These are phyloP conservation scores for Acronicta alni DNA, from an alignment of 2,888 invertebrate species.

Conservation along the genomic window DNA sequence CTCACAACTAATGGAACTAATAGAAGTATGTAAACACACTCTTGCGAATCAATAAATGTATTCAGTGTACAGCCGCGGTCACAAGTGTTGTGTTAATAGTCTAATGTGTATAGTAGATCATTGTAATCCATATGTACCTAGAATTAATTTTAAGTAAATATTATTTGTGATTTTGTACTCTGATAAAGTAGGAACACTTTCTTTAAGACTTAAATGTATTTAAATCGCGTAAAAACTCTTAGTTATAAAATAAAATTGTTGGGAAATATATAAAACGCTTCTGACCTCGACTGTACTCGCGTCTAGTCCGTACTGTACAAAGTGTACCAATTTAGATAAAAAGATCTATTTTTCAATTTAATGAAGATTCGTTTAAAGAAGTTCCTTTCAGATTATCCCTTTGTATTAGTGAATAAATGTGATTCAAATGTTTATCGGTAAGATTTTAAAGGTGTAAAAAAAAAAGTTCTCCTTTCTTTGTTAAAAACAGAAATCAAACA, in stretches of 20 bases:
- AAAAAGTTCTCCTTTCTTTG: conserved; percentile 4
- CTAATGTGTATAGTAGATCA: conserved; percentile 41
- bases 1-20: conserved; percentile 72
- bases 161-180: conserved; percentile 23
- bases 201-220: conserved; percentile 35
- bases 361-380: no score
- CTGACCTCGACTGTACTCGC: conserved; percentile 65
- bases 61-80: conserved; percentile 62
- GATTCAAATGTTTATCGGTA: conserved; percentile 17
- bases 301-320: conserved; percentile 73
- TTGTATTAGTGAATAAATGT: conserved; percentile 31
- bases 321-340: conserved; percentile 64
- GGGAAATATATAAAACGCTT: conserved; percentile 39
- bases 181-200: conserved; percentile 19
- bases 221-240: conserved; percentile 12
- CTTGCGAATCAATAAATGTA: conserved; percentile 41
- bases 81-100: conserved; percentile 46
- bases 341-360: conserved; percentile 52
- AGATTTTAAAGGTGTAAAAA: conserved; percentile 14
- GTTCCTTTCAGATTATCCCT: conserved; percentile 63
- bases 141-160: conserved; percentile 27
- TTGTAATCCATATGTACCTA: conserved; percentile 30
- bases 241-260: conserved; percentile 3
- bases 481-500: background rate
- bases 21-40: conserved; percentile 71